Conservation (phyloP, 2,888 invertebrate genomes). For the Luffia ferchaultella region DNA sequence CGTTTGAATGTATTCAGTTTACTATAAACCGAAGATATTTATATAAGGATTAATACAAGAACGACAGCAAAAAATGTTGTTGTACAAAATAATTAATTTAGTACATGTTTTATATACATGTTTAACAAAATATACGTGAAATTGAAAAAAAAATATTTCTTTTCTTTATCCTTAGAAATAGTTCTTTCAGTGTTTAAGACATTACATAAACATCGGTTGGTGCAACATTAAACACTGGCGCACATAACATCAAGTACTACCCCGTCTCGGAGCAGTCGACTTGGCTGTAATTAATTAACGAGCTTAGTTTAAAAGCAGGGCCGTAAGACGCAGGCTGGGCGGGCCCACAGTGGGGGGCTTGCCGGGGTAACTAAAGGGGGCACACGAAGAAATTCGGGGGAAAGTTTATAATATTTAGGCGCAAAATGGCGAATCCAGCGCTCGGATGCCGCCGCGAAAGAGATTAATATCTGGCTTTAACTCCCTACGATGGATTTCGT, state of each 20-base stretch:
- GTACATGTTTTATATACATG: too few relatives aligned
- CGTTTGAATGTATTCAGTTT: not conserved
- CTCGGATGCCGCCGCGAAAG: conserved; percentile 45
- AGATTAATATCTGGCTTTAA: conserved; percentile 65
- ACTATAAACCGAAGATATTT: conserved; percentile 1
- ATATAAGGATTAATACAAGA: too few relatives aligned
- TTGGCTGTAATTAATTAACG: conserved; percentile 68
- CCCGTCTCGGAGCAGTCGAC: conserved; percentile 45
- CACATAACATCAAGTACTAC: conserved; percentile 55
- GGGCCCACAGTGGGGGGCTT: conserved; percentile 23
- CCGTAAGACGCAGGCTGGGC: conserved; percentile 52
- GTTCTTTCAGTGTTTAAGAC: too few relatives aligned
- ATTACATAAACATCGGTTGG: conserved; percentile 9
- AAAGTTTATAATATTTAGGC: conserved; percentile 68
- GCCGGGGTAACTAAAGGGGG: not conserved
- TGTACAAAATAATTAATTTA: too few relatives aligned
- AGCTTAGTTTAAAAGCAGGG: conserved; percentile 69
- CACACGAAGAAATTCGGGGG: conserved; percentile 54
- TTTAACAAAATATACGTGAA: too few relatives aligned
- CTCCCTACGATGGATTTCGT: conserved; percentile 58
- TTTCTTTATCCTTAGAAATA: too few relatives aligned
- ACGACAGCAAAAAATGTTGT: too few relatives aligned
- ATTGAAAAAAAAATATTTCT: too few relatives aligned
- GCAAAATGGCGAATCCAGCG: conserved; percentile 66
- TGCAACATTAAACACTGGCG: conserved; percentile 43